phyloP scores from a whole-genome alignment of 2,797 vertebrate genomes.

The Lacerta bilineata region DNA sequence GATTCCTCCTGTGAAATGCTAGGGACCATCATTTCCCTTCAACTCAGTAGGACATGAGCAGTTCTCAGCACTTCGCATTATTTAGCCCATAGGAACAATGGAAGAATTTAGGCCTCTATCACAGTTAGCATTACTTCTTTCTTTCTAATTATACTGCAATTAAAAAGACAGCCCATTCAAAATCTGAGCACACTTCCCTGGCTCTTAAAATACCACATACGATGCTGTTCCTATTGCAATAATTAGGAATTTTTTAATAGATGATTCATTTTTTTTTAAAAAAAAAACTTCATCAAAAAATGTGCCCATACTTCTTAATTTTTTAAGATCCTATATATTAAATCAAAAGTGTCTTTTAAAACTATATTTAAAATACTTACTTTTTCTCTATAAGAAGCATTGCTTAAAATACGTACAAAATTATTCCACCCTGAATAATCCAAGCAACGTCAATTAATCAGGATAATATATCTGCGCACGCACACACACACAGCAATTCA shows the following conservation, averaged over 20 bases:
- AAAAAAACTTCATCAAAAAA: background rate
- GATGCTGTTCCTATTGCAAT: slow-evolving; percentile 16
- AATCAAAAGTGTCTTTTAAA: background rate
- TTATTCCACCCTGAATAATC: slow-evolving; percentile 51
- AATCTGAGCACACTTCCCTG: slow-evolving; percentile 19
- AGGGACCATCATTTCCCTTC: slow-evolving; percentile 5
- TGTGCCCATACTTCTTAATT: background rate
- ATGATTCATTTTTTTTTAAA: background rate
- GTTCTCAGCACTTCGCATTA: slow-evolving; percentile 5
- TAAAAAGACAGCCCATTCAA: slow-evolving; percentile 20
- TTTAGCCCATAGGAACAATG: slow-evolving; percentile 29
- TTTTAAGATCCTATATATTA: background rate
- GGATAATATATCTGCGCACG: background rate
- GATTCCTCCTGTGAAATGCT: slow-evolving; percentile 31
- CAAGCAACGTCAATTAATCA: slow-evolving; percentile 2
- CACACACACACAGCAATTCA: slow-evolving; percentile 43
- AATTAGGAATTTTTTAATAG: slow-evolving; percentile 24
- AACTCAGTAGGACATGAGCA: slow-evolving; percentile 34
- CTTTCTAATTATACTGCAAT: slow-evolving; percentile 29
- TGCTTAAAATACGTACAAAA: slow-evolving; percentile 21
- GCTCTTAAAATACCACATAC: background rate
- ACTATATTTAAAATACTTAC: background rate
- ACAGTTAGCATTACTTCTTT: slow-evolving; percentile 5
- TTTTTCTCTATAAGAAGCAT: slow-evolving; percentile 4
- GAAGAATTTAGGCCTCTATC: slow-evolving; percentile 40